Conservation (phyloP, 2,113 vertebrate species). For the Ceyx margarethae region DNA sequence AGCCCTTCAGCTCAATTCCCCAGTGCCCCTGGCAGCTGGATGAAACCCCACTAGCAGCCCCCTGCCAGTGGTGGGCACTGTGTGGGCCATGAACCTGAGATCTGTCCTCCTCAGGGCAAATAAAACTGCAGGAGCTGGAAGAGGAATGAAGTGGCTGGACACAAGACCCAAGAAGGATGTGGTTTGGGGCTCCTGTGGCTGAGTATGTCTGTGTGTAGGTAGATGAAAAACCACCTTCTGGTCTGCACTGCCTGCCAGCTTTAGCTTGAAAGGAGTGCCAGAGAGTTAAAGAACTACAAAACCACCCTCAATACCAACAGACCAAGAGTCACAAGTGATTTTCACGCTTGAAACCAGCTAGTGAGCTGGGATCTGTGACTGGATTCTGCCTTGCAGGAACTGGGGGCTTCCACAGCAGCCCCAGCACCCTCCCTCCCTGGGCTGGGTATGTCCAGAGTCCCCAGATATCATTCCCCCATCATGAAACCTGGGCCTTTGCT, state of each 20-base stretch:
- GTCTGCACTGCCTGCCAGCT: neutral
- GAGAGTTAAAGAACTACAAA: neutral
- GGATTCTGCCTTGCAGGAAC: neutral
- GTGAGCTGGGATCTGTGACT: neutral
- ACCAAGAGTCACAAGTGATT: neutral
- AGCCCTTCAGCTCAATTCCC: neutral
- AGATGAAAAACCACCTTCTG: neutral
- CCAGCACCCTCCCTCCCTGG: neutral
- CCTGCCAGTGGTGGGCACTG: neutral
- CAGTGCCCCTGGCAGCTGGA: neutral
- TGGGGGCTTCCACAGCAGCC: neutral
- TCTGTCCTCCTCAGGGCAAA: neutral
- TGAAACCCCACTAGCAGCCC: neutral
- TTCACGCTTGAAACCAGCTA: neutral
- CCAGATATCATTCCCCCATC: neutral
- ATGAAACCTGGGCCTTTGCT: neutral
- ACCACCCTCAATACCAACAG: neutral
- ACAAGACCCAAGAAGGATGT: neutral
- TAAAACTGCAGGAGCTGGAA: neutral
- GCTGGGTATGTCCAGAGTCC: neutral
- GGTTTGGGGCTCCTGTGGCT: neutral
- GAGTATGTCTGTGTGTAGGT: accelerated
- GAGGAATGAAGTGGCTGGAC: neutral
- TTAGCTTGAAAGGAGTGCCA: neutral
- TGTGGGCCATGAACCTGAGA: neutral